Conservation (phyloP, 2,113 vertebrate species). For the Xiphophorus maculatus region DNA sequence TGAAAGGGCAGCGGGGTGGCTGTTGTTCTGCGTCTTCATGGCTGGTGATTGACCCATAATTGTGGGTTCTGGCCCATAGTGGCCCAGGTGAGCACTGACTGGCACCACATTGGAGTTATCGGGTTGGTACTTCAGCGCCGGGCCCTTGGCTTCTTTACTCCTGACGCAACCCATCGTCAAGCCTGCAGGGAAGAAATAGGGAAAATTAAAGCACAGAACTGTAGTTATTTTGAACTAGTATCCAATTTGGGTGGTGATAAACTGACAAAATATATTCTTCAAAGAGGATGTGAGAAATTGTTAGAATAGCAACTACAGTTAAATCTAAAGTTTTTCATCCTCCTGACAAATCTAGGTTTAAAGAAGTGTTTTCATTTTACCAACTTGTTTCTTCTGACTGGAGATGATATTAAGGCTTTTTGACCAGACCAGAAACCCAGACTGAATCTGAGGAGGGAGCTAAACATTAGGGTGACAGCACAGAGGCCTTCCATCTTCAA, state of each 20-base stretch:
- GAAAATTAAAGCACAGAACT: not conserved
- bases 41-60: constrained; percentile 82
- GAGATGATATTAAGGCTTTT: too few species aligned
- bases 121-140: constrained; percentile 88
- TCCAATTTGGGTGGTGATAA: not conserved
- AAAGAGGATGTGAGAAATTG: too few species aligned
- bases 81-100: constrained; percentile 80
- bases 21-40: constrained; percentile 74
- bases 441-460: too few species aligned
- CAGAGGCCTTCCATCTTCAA: too few species aligned
- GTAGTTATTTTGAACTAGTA: not conserved
- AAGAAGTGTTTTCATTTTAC: too few species aligned
- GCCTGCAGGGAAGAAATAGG: constrained; percentile 69
- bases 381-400: too few species aligned
- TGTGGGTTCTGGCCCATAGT: constrained; percentile 90
- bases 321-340: too few species aligned
- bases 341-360: too few species aligned
- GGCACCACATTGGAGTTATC: constrained; percentile 83
- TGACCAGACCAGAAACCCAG: too few species aligned
- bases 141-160: constrained; percentile 97
- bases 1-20: constrained; percentile 71
- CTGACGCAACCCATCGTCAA: constrained; percentile 95
- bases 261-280: not conserved
- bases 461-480: too few species aligned
- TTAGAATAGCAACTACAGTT: too few species aligned